Percentiles rank a stretch among this genome's conserved stretches.
These are phyloP conservation scores for Hirtodrosophila histrioides DNA, from an alignment of 2,888 invertebrate species.

Conservation along the genomic window DNA sequence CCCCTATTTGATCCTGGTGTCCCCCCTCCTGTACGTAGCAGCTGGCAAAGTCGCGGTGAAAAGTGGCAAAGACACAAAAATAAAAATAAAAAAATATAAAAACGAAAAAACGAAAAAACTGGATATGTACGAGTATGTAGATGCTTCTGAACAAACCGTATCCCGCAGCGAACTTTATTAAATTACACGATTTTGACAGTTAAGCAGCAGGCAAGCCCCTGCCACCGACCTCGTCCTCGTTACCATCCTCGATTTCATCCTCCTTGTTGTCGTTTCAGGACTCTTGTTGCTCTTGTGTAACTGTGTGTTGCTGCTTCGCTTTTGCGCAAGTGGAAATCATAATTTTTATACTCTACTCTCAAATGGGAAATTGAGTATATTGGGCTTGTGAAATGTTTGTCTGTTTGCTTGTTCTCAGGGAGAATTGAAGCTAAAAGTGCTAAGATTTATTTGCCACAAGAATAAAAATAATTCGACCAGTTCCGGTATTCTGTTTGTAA, in stretches of 20 bases:
- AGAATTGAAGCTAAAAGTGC: too few species aligned
- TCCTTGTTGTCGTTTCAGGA: slow-evolving; percentile 1
- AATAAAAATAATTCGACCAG: too few species aligned
- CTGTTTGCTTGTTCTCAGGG: too few species aligned
- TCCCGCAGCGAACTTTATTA: slow-evolving; percentile 84
- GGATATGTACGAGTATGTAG: slow-evolving; percentile 29
- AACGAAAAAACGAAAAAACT: slow-evolving; percentile 25
- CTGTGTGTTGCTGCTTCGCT: slow-evolving; percentile 18
- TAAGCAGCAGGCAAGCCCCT: slow-evolving; percentile 62
- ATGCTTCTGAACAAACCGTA: slow-evolving; percentile 70
- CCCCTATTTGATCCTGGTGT: not conserved
- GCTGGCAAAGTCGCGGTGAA: slow-evolving; percentile 57
- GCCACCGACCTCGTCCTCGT: slow-evolving; percentile 3
- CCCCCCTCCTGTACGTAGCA: slow-evolving; percentile 34
- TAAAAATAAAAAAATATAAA: slow-evolving; percentile 1
- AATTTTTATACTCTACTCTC: slow-evolving; percentile 36
- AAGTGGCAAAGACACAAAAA: slow-evolving; percentile 26
- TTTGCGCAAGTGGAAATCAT: slow-evolving; percentile 67
- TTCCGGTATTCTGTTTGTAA: too few species aligned
- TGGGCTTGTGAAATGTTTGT: too few species aligned
- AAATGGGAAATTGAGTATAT: too few species aligned
- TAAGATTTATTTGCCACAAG: too few species aligned
- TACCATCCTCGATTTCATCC: slow-evolving; percentile 13
- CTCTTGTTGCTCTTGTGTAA: slow-evolving; percentile 17
- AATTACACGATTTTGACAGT: slow-evolving; percentile 84